Evolutionary conservation across 2,888 invertebrate species (phyloP).

Genomic region (Chymomyza caudatula): DNA sequence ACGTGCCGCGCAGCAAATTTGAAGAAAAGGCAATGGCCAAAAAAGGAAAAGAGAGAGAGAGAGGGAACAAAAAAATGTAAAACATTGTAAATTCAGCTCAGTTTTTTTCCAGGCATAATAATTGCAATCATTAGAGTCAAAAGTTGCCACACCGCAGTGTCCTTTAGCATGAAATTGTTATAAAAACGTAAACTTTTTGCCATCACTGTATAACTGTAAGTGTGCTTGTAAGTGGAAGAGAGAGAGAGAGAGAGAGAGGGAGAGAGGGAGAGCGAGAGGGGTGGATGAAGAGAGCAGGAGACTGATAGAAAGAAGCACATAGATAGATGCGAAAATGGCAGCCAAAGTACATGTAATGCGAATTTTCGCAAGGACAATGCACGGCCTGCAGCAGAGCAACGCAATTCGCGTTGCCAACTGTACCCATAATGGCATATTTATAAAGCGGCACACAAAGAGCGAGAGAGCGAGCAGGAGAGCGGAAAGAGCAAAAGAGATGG

Average conservation of each 20-base stretch:
- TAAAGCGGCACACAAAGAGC: constrained; percentile 31
- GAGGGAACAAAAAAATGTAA: constrained; percentile 6
- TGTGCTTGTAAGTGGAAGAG: no score
- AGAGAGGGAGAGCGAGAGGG: no score
- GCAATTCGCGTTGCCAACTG: constrained; percentile 60
- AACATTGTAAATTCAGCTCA: constrained; percentile 54
- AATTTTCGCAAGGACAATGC: constrained; percentile 45
- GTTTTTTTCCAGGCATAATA: constrained; percentile 61
- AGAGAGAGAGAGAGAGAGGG: constrained; percentile 15
- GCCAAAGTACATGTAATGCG: constrained; percentile 31
- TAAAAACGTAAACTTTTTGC: constrained; percentile 34
- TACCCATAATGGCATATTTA: constrained; percentile 68
- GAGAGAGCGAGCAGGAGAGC: background rate
- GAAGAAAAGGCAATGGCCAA: constrained; percentile 35
- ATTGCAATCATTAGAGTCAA: constrained; percentile 74
- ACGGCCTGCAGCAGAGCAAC: constrained; percentile 25
- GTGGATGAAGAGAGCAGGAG: background rate
- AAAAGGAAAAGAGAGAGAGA: constrained; percentile 5
- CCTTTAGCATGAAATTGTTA: constrained; percentile 57
- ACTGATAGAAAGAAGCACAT: background rate
- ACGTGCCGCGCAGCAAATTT: background rate
- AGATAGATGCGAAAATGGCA: background rate
- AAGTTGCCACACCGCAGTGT: constrained; percentile 72
- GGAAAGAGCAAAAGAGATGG: background rate
- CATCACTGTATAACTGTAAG: background rate